Percentiles rank a stretch among this genome's conserved stretches.
phyloP scores from a whole-genome alignment of 2,113 vertebrate genomes.

The Channa argus region DNA sequence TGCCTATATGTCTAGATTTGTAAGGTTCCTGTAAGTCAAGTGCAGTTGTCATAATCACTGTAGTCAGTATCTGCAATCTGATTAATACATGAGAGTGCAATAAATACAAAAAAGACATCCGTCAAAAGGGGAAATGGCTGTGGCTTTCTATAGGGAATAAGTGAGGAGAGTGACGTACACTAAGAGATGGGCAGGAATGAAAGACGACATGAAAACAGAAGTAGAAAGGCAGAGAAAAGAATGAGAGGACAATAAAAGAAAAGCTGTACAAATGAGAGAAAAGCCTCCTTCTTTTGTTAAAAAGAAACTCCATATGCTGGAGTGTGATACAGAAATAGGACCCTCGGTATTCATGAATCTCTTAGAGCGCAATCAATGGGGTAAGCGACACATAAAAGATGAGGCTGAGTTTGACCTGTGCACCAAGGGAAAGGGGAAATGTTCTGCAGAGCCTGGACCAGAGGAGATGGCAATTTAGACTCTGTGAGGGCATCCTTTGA shows the following conservation, averaged over 20 bases:
- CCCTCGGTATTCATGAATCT: conserved; percentile 66
- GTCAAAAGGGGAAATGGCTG: conserved; percentile 54
- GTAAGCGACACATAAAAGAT: conserved; percentile 74
- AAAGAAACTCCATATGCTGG: conserved; percentile 35
- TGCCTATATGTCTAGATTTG: neutral
- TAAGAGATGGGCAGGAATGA: conserved; percentile 5
- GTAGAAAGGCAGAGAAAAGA: conserved; percentile 17
- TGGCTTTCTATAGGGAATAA: conserved; percentile 53
- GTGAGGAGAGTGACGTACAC: neutral
- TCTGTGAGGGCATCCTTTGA: conserved; percentile 70
- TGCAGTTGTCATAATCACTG: conserved; percentile 40
- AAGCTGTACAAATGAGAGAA: conserved; percentile 18
- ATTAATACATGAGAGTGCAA: conserved; percentile 60
- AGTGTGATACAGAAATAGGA: conserved; percentile 60
- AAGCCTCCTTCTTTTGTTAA: conserved; percentile 6
- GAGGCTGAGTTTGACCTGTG: conserved; percentile 68
- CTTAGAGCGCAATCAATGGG: conserved; percentile 65
- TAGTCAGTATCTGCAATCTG: conserved; percentile 37
- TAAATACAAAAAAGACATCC: conserved; percentile 20
- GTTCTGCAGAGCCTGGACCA: conserved; percentile 36
- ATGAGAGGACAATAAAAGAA: conserved; percentile 23
- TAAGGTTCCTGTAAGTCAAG: conserved; percentile 37
- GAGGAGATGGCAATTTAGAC: conserved; percentile 65
- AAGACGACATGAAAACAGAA: neutral
- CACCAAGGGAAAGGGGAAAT: conserved; percentile 30